A percentile compares a stretch with the other conserved stretches of the same genome.
Conservation (phyloP, 2,888 invertebrate genomes). For the Agonum fuliginosum region DNA sequence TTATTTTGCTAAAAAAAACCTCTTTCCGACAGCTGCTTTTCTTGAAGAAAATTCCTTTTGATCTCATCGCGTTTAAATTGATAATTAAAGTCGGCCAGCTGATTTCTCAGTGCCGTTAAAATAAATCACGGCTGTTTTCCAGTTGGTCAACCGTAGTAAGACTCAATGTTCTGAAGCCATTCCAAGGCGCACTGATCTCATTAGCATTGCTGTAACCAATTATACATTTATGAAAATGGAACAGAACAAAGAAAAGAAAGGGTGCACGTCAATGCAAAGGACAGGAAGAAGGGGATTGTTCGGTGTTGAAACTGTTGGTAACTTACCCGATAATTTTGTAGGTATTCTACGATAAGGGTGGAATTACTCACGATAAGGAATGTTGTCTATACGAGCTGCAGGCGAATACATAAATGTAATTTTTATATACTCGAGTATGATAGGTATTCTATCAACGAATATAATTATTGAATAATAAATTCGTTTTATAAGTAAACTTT, state of each 20-base stretch:
- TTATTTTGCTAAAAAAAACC: slow-evolving; percentile 12
- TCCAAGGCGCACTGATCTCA: slow-evolving; percentile 41
- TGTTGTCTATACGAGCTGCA: too few species aligned
- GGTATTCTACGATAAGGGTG: too few species aligned
- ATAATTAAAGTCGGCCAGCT: slow-evolving; percentile 32
- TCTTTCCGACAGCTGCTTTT: slow-evolving; percentile 27
- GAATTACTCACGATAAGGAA: too few species aligned
- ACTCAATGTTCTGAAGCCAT: slow-evolving; percentile 38
- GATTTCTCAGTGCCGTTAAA: not conserved
- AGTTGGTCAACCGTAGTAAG: not conserved
- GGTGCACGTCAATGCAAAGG: not conserved
- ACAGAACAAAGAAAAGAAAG: not conserved
- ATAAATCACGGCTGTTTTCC: not conserved
- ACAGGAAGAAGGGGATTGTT: not conserved
- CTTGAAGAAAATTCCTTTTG: slow-evolving; percentile 27
- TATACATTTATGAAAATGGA: slow-evolving; percentile 51
- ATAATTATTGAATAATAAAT: too few species aligned
- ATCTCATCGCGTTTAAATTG: slow-evolving; percentile 23
- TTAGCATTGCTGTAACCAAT: slow-evolving; percentile 51
- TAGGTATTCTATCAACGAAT: too few species aligned
- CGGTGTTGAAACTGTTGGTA: too few species aligned
- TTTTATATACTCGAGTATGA: too few species aligned
- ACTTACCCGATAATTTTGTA: too few species aligned
- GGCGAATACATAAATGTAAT: too few species aligned
- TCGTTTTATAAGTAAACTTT: too few species aligned